Conservation (phyloP, 2,888 invertebrate species). For the Luperina testacea region DNA sequence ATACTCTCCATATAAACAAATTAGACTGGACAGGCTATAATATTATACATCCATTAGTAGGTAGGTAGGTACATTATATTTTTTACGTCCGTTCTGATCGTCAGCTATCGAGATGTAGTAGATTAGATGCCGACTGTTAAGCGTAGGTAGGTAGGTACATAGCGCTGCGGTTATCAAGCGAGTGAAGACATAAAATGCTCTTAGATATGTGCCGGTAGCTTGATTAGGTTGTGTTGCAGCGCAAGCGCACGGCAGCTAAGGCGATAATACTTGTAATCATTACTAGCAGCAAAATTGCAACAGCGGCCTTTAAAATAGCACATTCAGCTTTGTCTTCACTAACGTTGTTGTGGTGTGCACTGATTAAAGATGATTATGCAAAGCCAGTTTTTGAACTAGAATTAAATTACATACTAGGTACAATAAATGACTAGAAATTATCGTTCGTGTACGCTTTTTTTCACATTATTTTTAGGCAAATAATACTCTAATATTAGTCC, state of each 20-base stretch:
- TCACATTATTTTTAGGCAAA: not conserved
- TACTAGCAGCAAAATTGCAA: not conserved
- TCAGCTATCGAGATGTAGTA: slow-evolving; percentile 76
- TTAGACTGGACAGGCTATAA: slow-evolving; percentile 10
- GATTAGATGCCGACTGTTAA: slow-evolving; percentile 76
- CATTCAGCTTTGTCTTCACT: not conserved
- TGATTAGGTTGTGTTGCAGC: slow-evolving; percentile 55
- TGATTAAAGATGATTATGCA: no score
- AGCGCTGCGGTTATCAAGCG: slow-evolving; percentile 70
- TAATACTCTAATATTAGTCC: not conserved
- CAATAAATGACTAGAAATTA: not conserved
- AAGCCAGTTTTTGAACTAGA: not conserved
- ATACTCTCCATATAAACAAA: slow-evolving; percentile 7
- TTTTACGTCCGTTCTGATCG: slow-evolving; percentile 61
- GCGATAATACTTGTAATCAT: slow-evolving; percentile 14
- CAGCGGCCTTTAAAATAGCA: not conserved
- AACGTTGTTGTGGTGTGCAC: no score
- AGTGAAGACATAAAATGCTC: slow-evolving; percentile 74
- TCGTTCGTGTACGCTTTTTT: not conserved
- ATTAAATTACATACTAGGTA: no score
- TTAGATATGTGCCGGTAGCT: slow-evolving; percentile 76
- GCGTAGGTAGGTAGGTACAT: slow-evolving; percentile 64
- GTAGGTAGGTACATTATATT: slow-evolving; percentile 35
- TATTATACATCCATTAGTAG: slow-evolving; percentile 17
- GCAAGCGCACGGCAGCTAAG: slow-evolving; percentile 17